Base-by-base conservation (phyloP, 2,888 invertebrate species). In the Acrocyrtus sp. region DNA sequence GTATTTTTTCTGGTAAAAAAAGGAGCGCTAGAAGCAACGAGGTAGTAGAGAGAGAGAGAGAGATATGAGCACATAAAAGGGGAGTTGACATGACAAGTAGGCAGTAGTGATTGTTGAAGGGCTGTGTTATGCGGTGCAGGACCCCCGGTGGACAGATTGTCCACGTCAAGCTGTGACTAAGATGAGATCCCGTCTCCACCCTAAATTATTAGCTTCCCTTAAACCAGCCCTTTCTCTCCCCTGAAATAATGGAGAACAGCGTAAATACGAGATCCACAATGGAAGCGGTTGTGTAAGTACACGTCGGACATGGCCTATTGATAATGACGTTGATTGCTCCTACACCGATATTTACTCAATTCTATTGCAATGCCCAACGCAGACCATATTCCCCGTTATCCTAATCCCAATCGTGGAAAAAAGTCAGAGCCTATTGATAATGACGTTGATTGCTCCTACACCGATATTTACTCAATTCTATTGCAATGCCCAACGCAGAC, bases 121-220 rank as follows among this genome's bases (percentile, higher is more conserved):
- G 63, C 54, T 65, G 61, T 61, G 50, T 41, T 62, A 41, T 62
- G 62, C 50, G 47, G 47, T 47, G 45, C 39, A 41, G 56, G 50
- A 56, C 66, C 66, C 66, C 66, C 56, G 57, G 39, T 56, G 66
- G 57, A 56, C 57, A 66, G 56, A 48, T 57, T 66, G 66, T 66
- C 66, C 66, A 66, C 56, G 57, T 66, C 66, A 66, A 66, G 66
- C 66, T 66, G 66, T 66, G 66, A 66, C 57, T 57, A 56, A 57
- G 66, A 66, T 66, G 66, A 66, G 66, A 66, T 57, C 57, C 66
- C 66, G 66, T 66, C 66, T 66, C 66, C 66, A 66, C 66, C 66
- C 66, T 66, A 50, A 66, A 66, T 66, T 66, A 66, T 66, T 56
- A 57, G 66, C 39, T 39, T 57, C 57, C 66, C 66, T 66, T 56